A percentile compares a stretch with the other conserved stretches of the same genome.
phyloP scores from a whole-genome alignment of 2,113 vertebrate species.

The Climacteris rufus region DNA sequence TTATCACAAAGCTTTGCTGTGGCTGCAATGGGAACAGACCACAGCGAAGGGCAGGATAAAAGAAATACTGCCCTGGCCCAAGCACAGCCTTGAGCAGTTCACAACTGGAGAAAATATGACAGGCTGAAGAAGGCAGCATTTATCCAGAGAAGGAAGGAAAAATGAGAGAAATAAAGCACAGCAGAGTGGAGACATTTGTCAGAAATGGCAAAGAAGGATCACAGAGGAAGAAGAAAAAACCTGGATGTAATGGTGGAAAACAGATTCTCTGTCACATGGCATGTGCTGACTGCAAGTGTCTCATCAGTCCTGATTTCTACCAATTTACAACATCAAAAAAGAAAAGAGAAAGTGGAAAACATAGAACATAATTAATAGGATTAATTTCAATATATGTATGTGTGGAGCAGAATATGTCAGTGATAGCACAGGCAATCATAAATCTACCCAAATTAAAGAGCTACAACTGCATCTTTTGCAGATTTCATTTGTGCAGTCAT shows the following conservation, averaged over 20 bases:
- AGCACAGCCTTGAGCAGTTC: neutral
- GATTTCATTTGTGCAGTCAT: neutral
- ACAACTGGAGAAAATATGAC: neutral
- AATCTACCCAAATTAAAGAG: neutral
- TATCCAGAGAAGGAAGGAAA: neutral
- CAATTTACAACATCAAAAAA: neutral
- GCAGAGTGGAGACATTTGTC: neutral
- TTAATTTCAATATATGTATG: neutral
- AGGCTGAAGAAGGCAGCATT: neutral
- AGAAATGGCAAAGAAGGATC: constrained; percentile 28
- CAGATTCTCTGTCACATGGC: neutral
- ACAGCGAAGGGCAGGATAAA: neutral
- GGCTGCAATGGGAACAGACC: neutral
- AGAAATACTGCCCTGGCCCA: neutral
- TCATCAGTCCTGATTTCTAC: neutral
- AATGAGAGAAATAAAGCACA: neutral
- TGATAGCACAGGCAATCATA: neutral
- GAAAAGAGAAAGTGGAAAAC: neutral
- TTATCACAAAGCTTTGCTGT: neutral
- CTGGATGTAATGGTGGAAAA: neutral
- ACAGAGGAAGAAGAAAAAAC: neutral
- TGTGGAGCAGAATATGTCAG: neutral
- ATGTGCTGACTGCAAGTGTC: neutral
- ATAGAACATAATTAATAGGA: neutral
- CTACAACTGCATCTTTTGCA: neutral